Evolutionary conservation across 2,888 invertebrate species (phyloP).

Genomic region (Catocala fraxini): DNA sequence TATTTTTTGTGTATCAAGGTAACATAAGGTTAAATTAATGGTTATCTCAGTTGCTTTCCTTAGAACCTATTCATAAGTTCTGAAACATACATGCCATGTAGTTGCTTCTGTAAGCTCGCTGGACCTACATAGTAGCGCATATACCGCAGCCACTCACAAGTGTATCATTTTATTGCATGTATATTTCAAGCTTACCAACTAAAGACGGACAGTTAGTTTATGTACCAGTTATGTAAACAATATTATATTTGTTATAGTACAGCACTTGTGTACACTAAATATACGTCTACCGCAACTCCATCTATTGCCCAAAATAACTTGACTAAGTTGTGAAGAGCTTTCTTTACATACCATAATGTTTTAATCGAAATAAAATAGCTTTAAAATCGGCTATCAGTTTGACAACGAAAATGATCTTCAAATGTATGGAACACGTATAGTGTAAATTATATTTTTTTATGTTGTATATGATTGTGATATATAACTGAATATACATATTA

Average conservation of each 20-base stretch:
- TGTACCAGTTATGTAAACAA: no score
- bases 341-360: slow-evolving; percentile 23
- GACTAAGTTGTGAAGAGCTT: not conserved
- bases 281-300: slow-evolving; percentile 24
- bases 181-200: no score
- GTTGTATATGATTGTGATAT: slow-evolving; percentile 66
- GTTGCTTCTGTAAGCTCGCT: no score
- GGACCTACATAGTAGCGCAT: no score
- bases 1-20: no score
- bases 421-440: slow-evolving; percentile 31
- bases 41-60: slow-evolving; percentile 17
- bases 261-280: slow-evolving; percentile 13
- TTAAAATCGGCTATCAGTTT: slow-evolving; percentile 26
- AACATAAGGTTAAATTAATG: no score
- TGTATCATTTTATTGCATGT: no score
- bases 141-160: no score
- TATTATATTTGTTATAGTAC: not conserved
- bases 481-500: slow-evolving; percentile 58
- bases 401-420: slow-evolving; percentile 34
- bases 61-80: slow-evolving; percentile 11
- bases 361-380: slow-evolving; percentile 26
- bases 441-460: slow-evolving; percentile 54
- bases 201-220: no score
- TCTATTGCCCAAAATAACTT: slow-evolving; percentile 11
- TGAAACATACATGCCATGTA: not conserved